Percentiles rank a stretch among this genome's conserved stretches.
These are phyloP conservation scores for Triops cancriformis DNA, from an alignment of 1,140 invertebrate genomes.

Conservation along the genomic window DNA sequence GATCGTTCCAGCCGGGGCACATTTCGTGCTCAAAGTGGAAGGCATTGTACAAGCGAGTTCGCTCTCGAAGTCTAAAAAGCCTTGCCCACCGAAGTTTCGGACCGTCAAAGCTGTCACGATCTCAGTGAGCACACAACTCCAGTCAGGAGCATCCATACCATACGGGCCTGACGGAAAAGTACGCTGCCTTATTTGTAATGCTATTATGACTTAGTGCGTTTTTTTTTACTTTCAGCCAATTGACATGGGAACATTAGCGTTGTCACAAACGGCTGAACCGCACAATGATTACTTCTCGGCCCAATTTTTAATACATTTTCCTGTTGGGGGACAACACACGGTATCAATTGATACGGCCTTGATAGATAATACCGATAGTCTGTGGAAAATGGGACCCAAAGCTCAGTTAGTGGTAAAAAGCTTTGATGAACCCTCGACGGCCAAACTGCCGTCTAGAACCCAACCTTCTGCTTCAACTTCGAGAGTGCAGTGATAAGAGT, in stretches of 20 bases:
- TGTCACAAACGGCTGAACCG: conserved; percentile 58
- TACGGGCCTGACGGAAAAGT: conserved; percentile 43
- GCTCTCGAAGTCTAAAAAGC: background rate
- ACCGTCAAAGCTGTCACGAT: conserved; percentile 59
- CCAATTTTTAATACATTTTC: conserved; percentile 59
- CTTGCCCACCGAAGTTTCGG: background rate
- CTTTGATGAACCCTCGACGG: conserved; percentile 50
- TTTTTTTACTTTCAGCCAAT: conserved; percentile 34
- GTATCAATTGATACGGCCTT: conserved; percentile 62
- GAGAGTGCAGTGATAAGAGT: background rate
- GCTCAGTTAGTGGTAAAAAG: conserved; percentile 58
- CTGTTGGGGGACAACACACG: conserved; percentile 48
- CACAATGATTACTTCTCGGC: conserved; percentile 72
- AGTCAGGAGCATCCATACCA: conserved; percentile 40
- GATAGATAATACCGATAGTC: conserved; percentile 57
- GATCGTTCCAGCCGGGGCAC: conserved; percentile 61
- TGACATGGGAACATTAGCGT: conserved; percentile 42
- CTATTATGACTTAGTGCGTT: conserved; percentile 11
- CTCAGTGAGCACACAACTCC: conserved; percentile 55
- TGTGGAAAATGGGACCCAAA: conserved; percentile 66
- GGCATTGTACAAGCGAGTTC: conserved; percentile 64
- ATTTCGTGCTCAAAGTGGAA: conserved; percentile 75
- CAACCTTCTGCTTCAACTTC: background rate
- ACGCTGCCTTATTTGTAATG: conserved; percentile 27
- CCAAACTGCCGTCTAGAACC: conserved; percentile 24